Evolutionary conservation across 2,888 invertebrate genomes (phyloP), one percentile per base, ranked within the genome.

Genomic region (Aromia moschata): DNA sequence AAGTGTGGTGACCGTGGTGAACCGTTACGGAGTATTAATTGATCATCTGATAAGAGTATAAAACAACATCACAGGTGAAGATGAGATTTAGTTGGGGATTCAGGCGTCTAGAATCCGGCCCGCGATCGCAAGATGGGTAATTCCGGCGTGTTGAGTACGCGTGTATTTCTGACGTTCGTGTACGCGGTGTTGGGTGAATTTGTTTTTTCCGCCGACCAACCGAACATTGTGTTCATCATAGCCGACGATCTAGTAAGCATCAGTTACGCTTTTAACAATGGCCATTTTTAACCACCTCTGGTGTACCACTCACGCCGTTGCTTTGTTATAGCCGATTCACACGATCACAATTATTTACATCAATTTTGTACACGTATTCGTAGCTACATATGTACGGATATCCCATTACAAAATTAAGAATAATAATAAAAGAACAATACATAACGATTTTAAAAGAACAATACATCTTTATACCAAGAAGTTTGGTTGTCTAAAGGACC

Each of bases 171-270:
- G 37, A 44, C 43, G 49, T 58, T 45, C 55, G 60, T 57, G 44
- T 31, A 37, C 40, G 16, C 47, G 18, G 37, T 55, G 38, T 30
- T 45, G 12, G 30, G 40, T 46, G 55, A 16, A 7, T 38, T 14
- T 11, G 45, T 10, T 16, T 36, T 56, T 44, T 62, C 70, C 1
- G 71, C 68, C 4, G 74, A 71, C 36, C 70, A 69, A 41, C 75
- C 75, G 9, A 69, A 75, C 62, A 70, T 75, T 38, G 65, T 75
- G 12, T 67, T 75, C 52, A 69, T 75, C 43, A 44, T 74, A 30
- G 75, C 74, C 16, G 75, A 75, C 63, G 75, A 75, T 65, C 56
- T 75, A 52, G 75, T 75, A 69, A 70, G 75, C 62, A n/a, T n/a
- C n/a, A n/a, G n/a, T n/a, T n/a, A n/a, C n/a, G n/a, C n/a, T n/a